A percentile compares a stretch with the other conserved stretches of the same genome.
Evolutionary conservation across 2,797 vertebrate genomes (phyloP).

Genomic region (Oreortyx pictus): DNA sequence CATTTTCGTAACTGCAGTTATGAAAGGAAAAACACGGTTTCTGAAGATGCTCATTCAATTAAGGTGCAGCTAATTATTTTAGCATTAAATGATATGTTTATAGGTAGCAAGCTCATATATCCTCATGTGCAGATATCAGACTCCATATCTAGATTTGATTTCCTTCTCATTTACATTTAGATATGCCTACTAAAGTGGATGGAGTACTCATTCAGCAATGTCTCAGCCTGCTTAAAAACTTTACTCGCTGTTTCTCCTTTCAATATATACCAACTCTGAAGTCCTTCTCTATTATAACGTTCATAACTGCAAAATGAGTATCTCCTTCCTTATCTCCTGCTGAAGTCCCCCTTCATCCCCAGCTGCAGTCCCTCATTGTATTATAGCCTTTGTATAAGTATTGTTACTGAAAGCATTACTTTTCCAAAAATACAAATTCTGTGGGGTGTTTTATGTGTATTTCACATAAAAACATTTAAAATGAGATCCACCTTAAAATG

Average conservation of each 20-base stretch:
- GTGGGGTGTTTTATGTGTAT: no score
- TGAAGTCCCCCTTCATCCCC: neutral
- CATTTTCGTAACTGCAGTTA: neutral
- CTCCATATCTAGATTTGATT: neutral
- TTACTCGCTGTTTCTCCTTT: neutral
- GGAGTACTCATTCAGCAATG: neutral
- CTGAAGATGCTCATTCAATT: neutral
- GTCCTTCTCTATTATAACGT: neutral
- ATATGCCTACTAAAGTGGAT: neutral
- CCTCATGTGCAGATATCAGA: neutral
- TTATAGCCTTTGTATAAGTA: neutral
- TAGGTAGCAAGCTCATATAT: neutral
- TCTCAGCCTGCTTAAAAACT: neutral
- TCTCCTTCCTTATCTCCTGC: neutral
- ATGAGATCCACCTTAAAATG: neutral
- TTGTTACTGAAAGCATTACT: neutral
- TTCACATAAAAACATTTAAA: neutral
- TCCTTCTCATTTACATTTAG: constrained; percentile 14
- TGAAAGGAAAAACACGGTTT: neutral
- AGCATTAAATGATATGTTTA: neutral
- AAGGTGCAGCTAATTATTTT: neutral
- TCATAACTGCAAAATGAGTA: neutral
- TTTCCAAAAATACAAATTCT: neutral
- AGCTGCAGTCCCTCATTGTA: neutral
- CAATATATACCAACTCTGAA: neutral